These are phyloP conservation scores for Zophobas morio DNA, from an alignment of 1,140 invertebrate genomes.

Conservation along the genomic window DNA sequence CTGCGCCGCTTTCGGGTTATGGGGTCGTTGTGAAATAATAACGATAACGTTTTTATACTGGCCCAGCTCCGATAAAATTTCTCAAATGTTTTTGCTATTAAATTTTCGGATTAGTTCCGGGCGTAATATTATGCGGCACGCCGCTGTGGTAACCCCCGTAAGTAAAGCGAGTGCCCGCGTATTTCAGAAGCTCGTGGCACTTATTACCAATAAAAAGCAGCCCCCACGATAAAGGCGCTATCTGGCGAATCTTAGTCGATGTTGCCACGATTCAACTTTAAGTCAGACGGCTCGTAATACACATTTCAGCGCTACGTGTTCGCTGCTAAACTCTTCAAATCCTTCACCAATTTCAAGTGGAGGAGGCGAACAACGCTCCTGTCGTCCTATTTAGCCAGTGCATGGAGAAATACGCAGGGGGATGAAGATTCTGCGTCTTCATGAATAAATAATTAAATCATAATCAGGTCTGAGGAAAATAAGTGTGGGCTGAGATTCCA, in stretches of 20 bases:
- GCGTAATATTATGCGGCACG: constrained; percentile 14
- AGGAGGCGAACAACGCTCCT: neutral
- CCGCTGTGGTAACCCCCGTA: constrained; percentile 42
- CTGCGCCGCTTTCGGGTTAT: constrained; percentile 20
- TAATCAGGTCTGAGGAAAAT: constrained; percentile 20
- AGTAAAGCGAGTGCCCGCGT: constrained; percentile 42
- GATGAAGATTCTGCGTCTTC: neutral
- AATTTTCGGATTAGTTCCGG: constrained; percentile 29
- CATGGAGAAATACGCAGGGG: constrained; percentile 16
- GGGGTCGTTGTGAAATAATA: constrained; percentile 28
- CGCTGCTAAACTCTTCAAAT: constrained; percentile 39
- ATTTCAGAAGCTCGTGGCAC: constrained; percentile 48
- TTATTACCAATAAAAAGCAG: constrained; percentile 54
- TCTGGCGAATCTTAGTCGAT: constrained; percentile 53
- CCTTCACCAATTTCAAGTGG: constrained; percentile 22
- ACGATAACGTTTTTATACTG: constrained; percentile 26
- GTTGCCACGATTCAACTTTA: constrained; percentile 39
- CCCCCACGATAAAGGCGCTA: constrained; percentile 51
- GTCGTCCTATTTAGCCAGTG: constrained; percentile 1
- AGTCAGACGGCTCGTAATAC: constrained; percentile 51
- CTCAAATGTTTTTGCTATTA: constrained; percentile 18
- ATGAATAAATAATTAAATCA: constrained; percentile 42
- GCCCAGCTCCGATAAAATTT: constrained; percentile 12
- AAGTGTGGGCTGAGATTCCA: constrained; percentile 12
- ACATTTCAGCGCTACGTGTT: constrained; percentile 51